phyloP scores from a whole-genome alignment of 2,888 invertebrate species.

The Tiliacea aurago region DNA sequence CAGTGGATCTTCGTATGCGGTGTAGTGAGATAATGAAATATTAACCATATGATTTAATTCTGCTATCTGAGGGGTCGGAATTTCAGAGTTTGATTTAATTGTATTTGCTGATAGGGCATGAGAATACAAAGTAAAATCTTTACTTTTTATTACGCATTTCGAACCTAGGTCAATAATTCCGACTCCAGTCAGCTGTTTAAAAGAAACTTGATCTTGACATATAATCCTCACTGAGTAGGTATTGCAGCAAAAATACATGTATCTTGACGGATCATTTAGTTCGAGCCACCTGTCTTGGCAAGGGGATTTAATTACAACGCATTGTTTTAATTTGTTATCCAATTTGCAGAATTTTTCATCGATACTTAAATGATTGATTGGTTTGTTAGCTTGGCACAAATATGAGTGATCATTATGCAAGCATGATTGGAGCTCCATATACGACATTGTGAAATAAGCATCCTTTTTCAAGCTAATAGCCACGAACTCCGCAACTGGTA shows the following conservation, averaged over 20 bases:
- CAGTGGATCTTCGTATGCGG: neutral
- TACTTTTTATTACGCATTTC: slow-evolving; percentile 25
- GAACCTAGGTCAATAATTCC: slow-evolving; percentile 5
- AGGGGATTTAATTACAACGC: slow-evolving; percentile 21
- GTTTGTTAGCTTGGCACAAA: slow-evolving; percentile 19
- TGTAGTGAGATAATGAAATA: slow-evolving; percentile 17
- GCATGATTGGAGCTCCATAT: neutral
- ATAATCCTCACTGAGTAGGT: too few species aligned
- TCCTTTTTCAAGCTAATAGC: too few species aligned
- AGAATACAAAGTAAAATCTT: slow-evolving; percentile 12
- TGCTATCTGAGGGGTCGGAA: slow-evolving; percentile 20
- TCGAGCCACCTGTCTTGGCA: slow-evolving; percentile 1
- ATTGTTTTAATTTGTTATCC: slow-evolving; percentile 20
- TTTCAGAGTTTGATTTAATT: slow-evolving; percentile 10
- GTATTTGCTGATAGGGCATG: slow-evolving; percentile 5
- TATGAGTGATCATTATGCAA: slow-evolving; percentile 9
- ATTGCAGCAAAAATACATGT: neutral
- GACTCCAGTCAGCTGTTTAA: too few species aligned
- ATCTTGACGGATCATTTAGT: neutral
- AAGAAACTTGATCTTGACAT: too few species aligned
- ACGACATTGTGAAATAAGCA: too few species aligned
- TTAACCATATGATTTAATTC: slow-evolving; percentile 29
- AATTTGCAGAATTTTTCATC: slow-evolving; percentile 24
- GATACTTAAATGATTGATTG: slow-evolving; percentile 15
- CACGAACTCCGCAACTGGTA: too few species aligned